Conservation (phyloP, 2,797 vertebrate genomes). For the Percopsis omiscomaycus region DNA sequence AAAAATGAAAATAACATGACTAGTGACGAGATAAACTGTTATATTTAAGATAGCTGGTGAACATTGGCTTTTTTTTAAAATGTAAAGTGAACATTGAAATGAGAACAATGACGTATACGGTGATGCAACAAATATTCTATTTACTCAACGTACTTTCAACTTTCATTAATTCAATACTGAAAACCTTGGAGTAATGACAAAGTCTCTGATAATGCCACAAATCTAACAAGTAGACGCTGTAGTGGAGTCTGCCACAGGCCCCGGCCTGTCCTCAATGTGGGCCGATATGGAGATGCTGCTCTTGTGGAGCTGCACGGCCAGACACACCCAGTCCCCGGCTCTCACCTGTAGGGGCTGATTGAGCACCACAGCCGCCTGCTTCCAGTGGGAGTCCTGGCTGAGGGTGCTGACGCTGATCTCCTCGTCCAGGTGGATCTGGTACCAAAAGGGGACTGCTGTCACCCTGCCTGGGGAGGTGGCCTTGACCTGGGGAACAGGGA, state of each 20-base stretch:
- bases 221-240: conserved; percentile 2
- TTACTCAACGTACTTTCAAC: too few species aligned
- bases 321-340: conserved; percentile 81
- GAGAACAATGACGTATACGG: too few species aligned
- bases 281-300: conserved; percentile 90
- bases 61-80: too few species aligned
- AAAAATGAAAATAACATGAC: too few species aligned
- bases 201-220: not conserved
- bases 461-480: conserved; percentile 81
- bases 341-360: conserved; percentile 83
- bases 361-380: conserved; percentile 91
- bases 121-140: not conserved
- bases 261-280: conserved; percentile 50
- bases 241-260: conserved; percentile 7
- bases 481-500: conserved; percentile 75
- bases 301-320: conserved; percentile 86
- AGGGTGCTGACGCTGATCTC: conserved; percentile 86
- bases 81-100: too few species aligned
- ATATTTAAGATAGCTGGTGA: too few species aligned
- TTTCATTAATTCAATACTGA: not conserved
- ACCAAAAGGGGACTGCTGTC: conserved; percentile 97
- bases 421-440: conserved; percentile 86
- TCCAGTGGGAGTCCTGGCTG: conserved; percentile 89
- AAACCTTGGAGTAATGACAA: not conserved
- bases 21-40: too few species aligned